These are phyloP conservation scores for Sinocyclocheilus rhinocerous DNA, from an alignment of 2,113 vertebrate species.

Conservation along the genomic window DNA sequence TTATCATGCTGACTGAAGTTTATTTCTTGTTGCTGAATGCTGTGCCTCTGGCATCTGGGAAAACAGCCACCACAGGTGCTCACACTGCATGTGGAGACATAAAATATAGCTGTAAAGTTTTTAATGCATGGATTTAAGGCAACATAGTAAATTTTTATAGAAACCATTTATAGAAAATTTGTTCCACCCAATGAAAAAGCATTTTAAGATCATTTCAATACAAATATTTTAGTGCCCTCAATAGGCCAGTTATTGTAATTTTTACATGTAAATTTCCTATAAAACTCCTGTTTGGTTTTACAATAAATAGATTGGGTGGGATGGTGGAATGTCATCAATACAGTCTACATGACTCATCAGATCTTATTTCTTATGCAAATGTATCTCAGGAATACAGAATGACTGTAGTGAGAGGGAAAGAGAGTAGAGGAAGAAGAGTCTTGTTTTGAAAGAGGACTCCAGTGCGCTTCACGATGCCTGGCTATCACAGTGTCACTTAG, in stretches of 20 bases:
- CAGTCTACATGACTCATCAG: background rate
- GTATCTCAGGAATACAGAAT: background rate
- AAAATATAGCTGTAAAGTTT: background rate
- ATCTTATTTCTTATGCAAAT: slow-evolving; percentile 25
- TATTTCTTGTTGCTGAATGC: background rate
- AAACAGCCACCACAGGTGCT: background rate
- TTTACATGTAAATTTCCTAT: background rate
- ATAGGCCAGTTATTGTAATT: background rate
- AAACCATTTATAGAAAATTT: background rate
- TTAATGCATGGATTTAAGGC: background rate
- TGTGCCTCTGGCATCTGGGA: background rate
- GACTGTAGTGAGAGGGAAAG: slow-evolving; percentile 11
- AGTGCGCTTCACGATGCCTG: slow-evolving; percentile 33
- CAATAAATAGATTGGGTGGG: background rate
- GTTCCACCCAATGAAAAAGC: background rate
- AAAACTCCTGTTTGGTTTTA: background rate
- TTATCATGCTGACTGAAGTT: slow-evolving; percentile 4
- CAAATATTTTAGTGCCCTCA: slow-evolving; percentile 9
- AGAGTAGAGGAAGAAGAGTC: slow-evolving; percentile 28
- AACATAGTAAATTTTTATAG: background rate
- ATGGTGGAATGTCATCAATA: background rate
- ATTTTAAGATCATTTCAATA: background rate
- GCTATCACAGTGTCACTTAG: slow-evolving; percentile 51
- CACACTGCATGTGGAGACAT: background rate
- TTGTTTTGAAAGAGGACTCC: slow-evolving; percentile 55